Evolutionary conservation across 2,888 invertebrate genomes (phyloP).

Genomic region (Anagyrus pseudococci): DNA sequence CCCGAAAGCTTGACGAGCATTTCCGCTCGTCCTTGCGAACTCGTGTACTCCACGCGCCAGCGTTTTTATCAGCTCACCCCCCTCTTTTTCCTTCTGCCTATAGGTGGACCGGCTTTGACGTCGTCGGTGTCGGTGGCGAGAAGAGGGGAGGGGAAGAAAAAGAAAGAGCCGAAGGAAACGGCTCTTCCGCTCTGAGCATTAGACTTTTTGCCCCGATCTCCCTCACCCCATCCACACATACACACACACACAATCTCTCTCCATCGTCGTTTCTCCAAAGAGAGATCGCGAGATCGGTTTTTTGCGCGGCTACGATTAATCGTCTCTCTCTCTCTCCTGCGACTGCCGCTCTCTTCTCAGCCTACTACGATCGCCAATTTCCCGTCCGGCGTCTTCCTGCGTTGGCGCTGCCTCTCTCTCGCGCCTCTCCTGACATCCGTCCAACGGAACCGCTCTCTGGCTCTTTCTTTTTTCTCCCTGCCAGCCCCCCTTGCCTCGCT

Average conservation of each 20-base stretch:
- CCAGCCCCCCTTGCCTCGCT: too few species aligned
- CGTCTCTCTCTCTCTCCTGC: neutral
- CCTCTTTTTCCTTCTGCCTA: neutral
- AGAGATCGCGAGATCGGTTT: slow-evolving; percentile 38
- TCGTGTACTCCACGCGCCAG: neutral
- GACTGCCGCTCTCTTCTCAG: too few species aligned
- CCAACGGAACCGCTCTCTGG: slow-evolving; percentile 25
- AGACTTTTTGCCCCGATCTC: slow-evolving; percentile 42
- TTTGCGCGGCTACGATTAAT: slow-evolving; percentile 23
- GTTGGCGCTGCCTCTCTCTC: neutral
- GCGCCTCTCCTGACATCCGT: neutral
- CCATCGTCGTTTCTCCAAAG: slow-evolving; percentile 42
- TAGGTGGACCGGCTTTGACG: neutral
- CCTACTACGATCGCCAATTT: slow-evolving; percentile 42
- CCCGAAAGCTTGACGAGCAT: neutral
- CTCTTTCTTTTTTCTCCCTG: too few species aligned
- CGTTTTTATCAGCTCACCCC: too few species aligned
- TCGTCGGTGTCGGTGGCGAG: neutral
- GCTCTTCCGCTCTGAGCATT: slow-evolving; percentile 40
- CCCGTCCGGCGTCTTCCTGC: slow-evolving; percentile 36
- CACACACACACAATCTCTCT: too few species aligned
- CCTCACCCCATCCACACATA: too few species aligned
- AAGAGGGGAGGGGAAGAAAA: slow-evolving; percentile 7
- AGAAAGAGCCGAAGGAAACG: slow-evolving; percentile 49
- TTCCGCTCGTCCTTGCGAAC: neutral